phyloP scores from a whole-genome alignment of 2,888 invertebrate genomes.

The Linnaemya vulpina region DNA sequence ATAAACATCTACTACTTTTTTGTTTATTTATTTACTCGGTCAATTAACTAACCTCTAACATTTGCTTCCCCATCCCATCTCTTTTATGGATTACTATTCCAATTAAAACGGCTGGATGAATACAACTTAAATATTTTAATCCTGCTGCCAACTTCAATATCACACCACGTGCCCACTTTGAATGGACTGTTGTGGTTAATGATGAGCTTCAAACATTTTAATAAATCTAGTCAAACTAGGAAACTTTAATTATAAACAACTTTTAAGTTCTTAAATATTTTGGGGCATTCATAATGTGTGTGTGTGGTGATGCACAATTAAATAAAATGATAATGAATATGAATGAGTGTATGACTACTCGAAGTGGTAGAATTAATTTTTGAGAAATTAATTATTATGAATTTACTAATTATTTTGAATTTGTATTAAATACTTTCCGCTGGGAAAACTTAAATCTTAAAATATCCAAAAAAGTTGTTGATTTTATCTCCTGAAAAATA shows the following conservation, averaged over 20 bases:
- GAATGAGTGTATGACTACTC: too few species aligned
- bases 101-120: conserved; percentile 32
- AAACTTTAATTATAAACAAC: not conserved
- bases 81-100: not conserved
- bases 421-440: too few species aligned
- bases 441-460: too few species aligned
- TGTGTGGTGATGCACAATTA: too few species aligned
- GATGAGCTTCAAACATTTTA: conserved; percentile 17
- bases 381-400: too few species aligned
- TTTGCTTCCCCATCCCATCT: conserved; percentile 12
- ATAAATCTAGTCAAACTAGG: conserved; percentile 24
- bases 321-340: too few species aligned
- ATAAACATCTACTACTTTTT: not conserved
- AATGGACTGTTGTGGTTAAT: conserved; percentile 12
- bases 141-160: conserved; percentile 37
- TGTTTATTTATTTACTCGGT: conserved; percentile 17
- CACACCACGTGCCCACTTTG: not conserved
- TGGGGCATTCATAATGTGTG: too few species aligned
- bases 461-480: too few species aligned
- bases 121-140: conserved; percentile 58
- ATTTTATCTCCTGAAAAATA: too few species aligned
- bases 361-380: too few species aligned
- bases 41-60: conserved; percentile 31
- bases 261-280: not conserved
- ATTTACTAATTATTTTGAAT: too few species aligned